Base-by-base conservation (phyloP, 1,140 invertebrate genomes). In the Bombus difficillimus region DNA sequence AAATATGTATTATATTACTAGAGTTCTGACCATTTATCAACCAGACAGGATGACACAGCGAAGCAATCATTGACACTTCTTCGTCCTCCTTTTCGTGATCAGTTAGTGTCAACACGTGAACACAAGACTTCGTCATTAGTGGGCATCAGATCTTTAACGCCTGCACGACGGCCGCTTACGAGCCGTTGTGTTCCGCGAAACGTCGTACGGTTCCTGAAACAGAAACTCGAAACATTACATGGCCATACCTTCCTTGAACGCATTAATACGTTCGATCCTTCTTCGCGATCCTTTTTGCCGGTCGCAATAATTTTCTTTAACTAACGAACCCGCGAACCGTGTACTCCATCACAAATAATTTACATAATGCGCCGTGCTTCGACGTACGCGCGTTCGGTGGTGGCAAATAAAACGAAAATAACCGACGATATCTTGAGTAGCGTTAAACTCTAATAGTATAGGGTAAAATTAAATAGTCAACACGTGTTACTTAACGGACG, bases 71-170 rank as follows among this genome's bases (percentile, higher is more conserved):
- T 79, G 79, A 78, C 88, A 79, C 85, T 88, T 88, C 89, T 85
- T 72, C 81, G 87, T 86, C 37, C 86, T 81, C 79, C 85, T 88
- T 89, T 85, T 90, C 89, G 83, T 90, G 88, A 83, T 90, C 89
- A 84, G 84, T 91, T 90, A 91, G 89, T 88, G 90, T 86, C 89
- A 90, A 90, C 86, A 86, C 71, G 81, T 73, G 89, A 83, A 86
- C 89, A 88, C 81, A 69, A 69, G 83, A 37, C 66, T 88, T 72
- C 90, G 90, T 91, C 90, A 91, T 91, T 91, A 91, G 87, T 83
- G 89, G 59, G 82, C 89, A 80, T 91, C 89, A 91, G 89, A 91
- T 91, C 90, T 90, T 89, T 91, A 92, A 91, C 90, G 90, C 88
- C 85, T 91, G 90, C 90, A 92, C 92, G 92, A 92, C 85, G 89